These are phyloP conservation scores for Paraplagusia blochii DNA, from an alignment of 2,113 vertebrate species.

Conservation along the genomic window DNA sequence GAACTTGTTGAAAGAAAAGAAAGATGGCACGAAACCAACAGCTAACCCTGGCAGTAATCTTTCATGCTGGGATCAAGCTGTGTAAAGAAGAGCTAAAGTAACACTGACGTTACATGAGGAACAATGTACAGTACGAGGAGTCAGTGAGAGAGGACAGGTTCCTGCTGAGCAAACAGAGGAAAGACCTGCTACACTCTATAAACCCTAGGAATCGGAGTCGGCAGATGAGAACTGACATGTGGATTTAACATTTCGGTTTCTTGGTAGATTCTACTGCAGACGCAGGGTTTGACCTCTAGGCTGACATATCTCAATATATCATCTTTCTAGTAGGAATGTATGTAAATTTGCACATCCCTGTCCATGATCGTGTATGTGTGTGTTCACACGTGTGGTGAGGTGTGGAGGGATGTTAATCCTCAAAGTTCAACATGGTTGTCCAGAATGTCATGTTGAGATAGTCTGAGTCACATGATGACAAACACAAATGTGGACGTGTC, in stretches of 20 bases:
- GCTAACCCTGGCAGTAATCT: constrained; percentile 42
- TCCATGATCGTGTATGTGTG: background rate
- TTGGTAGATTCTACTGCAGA: too few species aligned
- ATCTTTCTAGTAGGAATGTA: background rate
- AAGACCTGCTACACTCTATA: too few species aligned
- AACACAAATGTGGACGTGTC: background rate
- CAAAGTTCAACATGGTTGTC: constrained; percentile 43
- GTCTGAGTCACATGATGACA: constrained; percentile 31
- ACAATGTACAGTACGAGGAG: constrained; percentile 33
- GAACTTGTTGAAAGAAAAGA: constrained; percentile 34
- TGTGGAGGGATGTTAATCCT: constrained; percentile 50
- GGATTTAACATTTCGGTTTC: too few species aligned
- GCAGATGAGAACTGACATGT: too few species aligned
- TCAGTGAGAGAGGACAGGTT: constrained; percentile 53
- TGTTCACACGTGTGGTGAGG: background rate
- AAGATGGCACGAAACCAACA: constrained; percentile 39
- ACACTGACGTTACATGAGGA: constrained; percentile 27
- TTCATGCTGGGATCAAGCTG: constrained; percentile 45
- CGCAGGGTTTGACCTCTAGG: too few species aligned
- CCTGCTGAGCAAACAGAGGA: constrained; percentile 30
- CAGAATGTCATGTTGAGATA: constrained; percentile 52
- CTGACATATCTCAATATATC: background rate
- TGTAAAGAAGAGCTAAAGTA: constrained; percentile 49
- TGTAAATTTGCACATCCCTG: background rate
- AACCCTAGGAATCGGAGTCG: too few species aligned